Evolutionary conservation across 2,888 invertebrate genomes (phyloP), one percentile per base, ranked within the genome.

Genomic region (Phyllotreta cruciferae): DNA sequence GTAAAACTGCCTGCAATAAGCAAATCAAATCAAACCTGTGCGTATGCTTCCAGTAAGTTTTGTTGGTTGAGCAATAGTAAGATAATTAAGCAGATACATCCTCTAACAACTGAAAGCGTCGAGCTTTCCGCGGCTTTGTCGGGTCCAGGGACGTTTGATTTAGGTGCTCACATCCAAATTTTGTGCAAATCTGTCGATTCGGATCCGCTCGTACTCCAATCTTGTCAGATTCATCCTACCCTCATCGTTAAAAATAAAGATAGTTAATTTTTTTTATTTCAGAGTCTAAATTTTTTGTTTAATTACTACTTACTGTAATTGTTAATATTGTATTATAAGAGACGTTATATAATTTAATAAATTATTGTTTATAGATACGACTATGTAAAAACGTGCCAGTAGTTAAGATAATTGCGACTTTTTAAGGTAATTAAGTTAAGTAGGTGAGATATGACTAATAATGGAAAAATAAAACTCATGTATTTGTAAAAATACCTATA

Each of bases 101-200:
- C 81, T 1, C 71, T 80, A 49, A 74, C 77, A 44, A 77, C 80
- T 0, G 74, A 74, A 56, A 68, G 70, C 14, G 67, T 81, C 6
- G 64, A 72, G 55, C 72, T 81, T 14, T 82, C 86, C 58, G 88
- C 87, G 11, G 82, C 87, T 64, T 82, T 88, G 70, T 84, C 87
- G 34, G 81, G 84, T 39, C 86, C 90, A 37, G 90, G 90, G 62
- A 87, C 88, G 5, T 90, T 88, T 78, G 85, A 89, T 71, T 82
- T 90, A 64, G 88, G 88, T 50, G 83, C 87, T 8, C 84, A 88
- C 54, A 83, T 90, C 75, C 83, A 85, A 71, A 76, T 86, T n/a
- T 81, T 76, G 65, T 82, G 82, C 70, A 77, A 73, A 70, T 70
- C 67, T 61, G 57, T 70, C 36, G 68, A 75, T 57, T 69, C 71